phyloP scores from a whole-genome alignment of 92 coral and sea anemone genomes.

The Actinostola sp. region DNA sequence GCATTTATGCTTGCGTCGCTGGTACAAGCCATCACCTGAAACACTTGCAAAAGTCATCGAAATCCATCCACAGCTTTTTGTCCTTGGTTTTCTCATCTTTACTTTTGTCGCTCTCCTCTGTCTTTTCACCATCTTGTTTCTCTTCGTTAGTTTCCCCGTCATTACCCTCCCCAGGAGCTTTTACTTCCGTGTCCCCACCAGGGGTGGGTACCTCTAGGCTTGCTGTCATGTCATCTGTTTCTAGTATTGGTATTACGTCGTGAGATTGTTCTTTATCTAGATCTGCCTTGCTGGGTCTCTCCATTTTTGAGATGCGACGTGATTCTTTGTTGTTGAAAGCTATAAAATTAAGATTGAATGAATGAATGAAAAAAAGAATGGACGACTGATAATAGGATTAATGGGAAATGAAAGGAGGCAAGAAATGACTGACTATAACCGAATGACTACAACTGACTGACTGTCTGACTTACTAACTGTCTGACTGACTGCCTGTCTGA shows the following conservation, averaged over 20 bases:
- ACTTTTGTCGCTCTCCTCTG: conserved; percentile 61
- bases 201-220: conserved; percentile 57
- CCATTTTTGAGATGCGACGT: conserved; percentile 73
- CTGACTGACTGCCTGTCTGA: too few relatives aligned
- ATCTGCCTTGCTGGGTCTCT: conserved; percentile 61
- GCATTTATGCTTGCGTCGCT: neutral
- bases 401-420: too few relatives aligned
- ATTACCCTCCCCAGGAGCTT: conserved; percentile 61
- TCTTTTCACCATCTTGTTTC: conserved; percentile 74
- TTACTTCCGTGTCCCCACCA: conserved; percentile 53
- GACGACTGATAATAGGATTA: too few relatives aligned
- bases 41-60: conserved; percentile 97
- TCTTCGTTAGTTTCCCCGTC: conserved; percentile 74
- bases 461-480: too few relatives aligned
- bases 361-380: neutral
- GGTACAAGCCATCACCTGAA: conserved; percentile 65
- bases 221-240: conserved; percentile 38
- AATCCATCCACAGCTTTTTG: conserved; percentile 96
- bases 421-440: too few relatives aligned
- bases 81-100: conserved; percentile 71
- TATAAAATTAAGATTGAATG: conserved; percentile 4
- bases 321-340: conserved; percentile 78
- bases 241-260: conserved; percentile 55
- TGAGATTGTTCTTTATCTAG: conserved; percentile 55
- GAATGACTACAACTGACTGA: too few relatives aligned